Evolutionary conservation across 2,113 vertebrate genomes (phyloP).

Genomic region (Podocnemis expansa): DNA sequence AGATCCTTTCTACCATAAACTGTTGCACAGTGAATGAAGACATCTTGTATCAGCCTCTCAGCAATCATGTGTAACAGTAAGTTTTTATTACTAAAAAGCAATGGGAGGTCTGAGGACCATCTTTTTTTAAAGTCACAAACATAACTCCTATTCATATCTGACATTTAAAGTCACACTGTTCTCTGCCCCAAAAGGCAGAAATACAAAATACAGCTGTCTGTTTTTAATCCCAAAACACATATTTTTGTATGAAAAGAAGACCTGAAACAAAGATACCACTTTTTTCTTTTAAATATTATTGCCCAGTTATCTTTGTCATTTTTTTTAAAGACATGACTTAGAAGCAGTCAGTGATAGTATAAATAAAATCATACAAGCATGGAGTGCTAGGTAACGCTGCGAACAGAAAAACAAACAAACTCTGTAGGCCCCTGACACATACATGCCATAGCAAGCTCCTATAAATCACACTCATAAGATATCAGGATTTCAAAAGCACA

Average conservation of each 20-base stretch:
- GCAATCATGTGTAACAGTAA: not conserved
- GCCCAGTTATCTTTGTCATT: not conserved
- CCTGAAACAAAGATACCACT: not conserved
- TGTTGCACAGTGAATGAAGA: not conserved
- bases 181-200: not conserved
- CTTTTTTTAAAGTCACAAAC: not conserved
- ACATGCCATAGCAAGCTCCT: conserved; percentile 32
- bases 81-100: not conserved
- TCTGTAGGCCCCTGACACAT: conserved; percentile 9
- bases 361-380: conserved; percentile 46
- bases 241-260: not conserved
- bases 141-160: not conserved
- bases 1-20: fast-evolving
- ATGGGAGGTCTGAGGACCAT: not conserved
- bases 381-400: conserved; percentile 42
- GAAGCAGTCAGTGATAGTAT: not conserved
- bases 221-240: not conserved
- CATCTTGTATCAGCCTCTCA: conserved; percentile 9
- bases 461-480: conserved; percentile 62
- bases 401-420: conserved; percentile 61
- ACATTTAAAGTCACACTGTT: not conserved
- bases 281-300: not conserved
- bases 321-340: not conserved
- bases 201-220: not conserved
- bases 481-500: conserved; percentile 69